A percentile compares a stretch with the other conserved stretches of the same genome.
phyloP scores from a whole-genome alignment of 2,888 invertebrate species.

The Alentia gelatinosa region DNA sequence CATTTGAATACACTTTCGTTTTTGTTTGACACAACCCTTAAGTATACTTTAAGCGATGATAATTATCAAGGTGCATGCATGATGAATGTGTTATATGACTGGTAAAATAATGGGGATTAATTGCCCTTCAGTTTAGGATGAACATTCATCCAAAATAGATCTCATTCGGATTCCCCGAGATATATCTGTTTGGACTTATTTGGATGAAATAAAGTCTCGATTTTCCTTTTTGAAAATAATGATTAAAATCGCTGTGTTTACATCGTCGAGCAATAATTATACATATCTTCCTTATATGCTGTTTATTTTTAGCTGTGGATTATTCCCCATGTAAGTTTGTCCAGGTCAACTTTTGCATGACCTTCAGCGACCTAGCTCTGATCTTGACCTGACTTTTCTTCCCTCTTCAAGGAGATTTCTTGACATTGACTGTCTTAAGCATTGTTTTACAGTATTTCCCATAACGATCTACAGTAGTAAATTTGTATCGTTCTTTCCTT shows the following conservation, averaged over 20 bases:
- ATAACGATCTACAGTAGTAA: background rate
- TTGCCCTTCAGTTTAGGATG: too few species aligned
- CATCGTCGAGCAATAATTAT: background rate
- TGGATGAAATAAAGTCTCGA: too few species aligned
- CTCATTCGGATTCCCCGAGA: too few species aligned
- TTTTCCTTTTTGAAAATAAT: background rate
- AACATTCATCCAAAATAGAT: too few species aligned
- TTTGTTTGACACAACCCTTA: too few species aligned
- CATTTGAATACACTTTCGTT: too few species aligned
- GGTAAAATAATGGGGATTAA: too few species aligned
- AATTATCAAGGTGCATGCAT: too few species aligned
- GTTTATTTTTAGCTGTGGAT: conserved; percentile 44
- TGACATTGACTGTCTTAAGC: background rate
- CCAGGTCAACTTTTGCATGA: conserved; percentile 20
- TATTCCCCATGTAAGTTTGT: conserved; percentile 53
- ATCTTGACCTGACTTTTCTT: background rate
- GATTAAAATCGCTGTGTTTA: background rate
- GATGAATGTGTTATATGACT: too few species aligned
- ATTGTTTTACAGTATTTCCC: background rate
- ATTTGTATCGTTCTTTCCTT: background rate
- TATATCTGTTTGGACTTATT: too few species aligned
- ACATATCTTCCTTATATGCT: background rate
- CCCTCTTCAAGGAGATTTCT: background rate
- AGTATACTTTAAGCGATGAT: too few species aligned
- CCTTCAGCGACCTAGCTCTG: conserved; percentile 6